Base-by-base conservation (phyloP, 2,888 invertebrate genomes). In the Cosmia pyralina region DNA sequence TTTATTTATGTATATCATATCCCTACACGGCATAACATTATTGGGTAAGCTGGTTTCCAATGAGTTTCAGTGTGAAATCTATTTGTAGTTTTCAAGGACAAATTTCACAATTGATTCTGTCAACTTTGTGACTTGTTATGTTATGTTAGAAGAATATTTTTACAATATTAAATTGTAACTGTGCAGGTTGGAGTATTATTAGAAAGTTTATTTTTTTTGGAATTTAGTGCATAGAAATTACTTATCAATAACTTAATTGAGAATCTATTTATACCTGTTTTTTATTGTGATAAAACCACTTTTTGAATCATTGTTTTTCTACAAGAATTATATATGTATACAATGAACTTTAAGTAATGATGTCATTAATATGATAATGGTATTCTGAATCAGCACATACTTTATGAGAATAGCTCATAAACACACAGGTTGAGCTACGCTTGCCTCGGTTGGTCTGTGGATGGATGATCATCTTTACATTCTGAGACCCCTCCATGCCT, bases 21-120 rank as follows among this genome's bases (percentile, higher is more conserved):
- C 7, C 46, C 22, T 50, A 71, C 13, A 57, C n/a, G n/a, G 19
- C 22, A 17, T 55, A 13, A 59, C 8, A 28, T 41, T 48, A 65
- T 65, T 71, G 17, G 38, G 55, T 63, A 71, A 76, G 50, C 17
- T 60, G 63, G 64, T 81, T 79, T 71, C 34, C 19, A 71, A 66
- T 59, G 58, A 67, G 19, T 55, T 55, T 11, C 0, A 48, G 22
- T 1, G 19, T 75, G 55, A 75, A 79, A 69, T 69, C 28, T 19
- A 38, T 76, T 22, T 0, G 13, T 46, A 34, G 19, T 6, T 8
- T 7, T 81, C 79, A 79, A 79, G 79, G 81, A 63, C 81, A 64
- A 4, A 10, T 79, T 64, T 64, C 71, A 41, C 34, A 76, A 79
- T 67, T 46, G 6, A n/a, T 58, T 74, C 13, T 65, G 22, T 57